Percentiles rank a stretch among this genome's conserved stretches.
phyloP scores from a whole-genome alignment of 2,797 vertebrate species.

The Leptatherina wallacei region DNA sequence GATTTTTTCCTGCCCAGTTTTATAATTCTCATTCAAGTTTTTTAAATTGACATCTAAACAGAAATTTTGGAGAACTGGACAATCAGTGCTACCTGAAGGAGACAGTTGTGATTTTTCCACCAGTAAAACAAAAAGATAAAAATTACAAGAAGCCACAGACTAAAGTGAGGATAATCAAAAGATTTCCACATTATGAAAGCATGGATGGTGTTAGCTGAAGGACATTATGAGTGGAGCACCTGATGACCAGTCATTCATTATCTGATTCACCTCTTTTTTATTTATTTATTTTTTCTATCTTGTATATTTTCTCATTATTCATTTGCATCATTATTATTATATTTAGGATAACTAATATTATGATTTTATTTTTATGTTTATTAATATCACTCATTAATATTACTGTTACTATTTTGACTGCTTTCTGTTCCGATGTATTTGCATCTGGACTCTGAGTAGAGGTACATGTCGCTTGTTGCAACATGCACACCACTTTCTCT shows the following conservation, averaged over 20 bases:
- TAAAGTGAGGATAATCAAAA: background rate
- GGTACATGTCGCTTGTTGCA: too few relatives aligned
- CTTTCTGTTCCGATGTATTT: too few relatives aligned
- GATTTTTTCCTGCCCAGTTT: background rate
- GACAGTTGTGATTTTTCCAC: background rate
- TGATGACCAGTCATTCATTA: background rate
- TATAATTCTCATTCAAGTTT: background rate
- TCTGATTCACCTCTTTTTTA: too few relatives aligned
- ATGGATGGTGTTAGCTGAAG: background rate
- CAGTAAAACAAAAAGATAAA: background rate
- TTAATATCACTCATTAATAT: too few relatives aligned
- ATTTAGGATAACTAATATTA: too few relatives aligned
- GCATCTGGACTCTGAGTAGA: too few relatives aligned
- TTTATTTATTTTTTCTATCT: too few relatives aligned
- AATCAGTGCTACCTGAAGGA: background rate
- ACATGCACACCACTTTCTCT: too few relatives aligned
- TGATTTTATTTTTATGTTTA: too few relatives aligned
- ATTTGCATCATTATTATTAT: too few relatives aligned
- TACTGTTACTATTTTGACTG: too few relatives aligned
- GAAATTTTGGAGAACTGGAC: background rate
- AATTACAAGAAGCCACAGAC: background rate
- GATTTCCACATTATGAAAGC: background rate
- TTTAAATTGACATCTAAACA: background rate
- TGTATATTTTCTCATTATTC: too few relatives aligned
- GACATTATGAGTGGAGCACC: background rate